These are phyloP conservation scores for Psammodynastes pulverulentus DNA, from an alignment of 2,113 vertebrate species.

Conservation along the genomic window DNA sequence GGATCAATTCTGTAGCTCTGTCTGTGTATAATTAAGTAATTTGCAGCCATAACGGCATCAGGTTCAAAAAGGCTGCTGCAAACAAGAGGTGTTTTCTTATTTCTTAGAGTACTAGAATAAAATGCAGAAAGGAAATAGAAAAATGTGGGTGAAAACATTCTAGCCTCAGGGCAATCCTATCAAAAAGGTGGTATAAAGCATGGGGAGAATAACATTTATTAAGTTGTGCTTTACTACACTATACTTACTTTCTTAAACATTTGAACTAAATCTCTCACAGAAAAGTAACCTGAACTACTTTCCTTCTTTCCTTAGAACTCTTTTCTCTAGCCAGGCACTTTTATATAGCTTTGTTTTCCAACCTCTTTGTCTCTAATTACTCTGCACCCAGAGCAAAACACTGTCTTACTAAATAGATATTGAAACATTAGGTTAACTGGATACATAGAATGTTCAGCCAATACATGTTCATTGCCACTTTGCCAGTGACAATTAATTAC, in stretches of 20 bases:
- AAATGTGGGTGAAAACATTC: not conserved
- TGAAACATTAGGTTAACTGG: constrained; percentile 64
- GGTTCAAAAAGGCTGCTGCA: not conserved
- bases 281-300: not conserved
- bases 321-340: constrained; percentile 34
- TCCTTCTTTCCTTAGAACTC: constrained; percentile 27
- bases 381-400: constrained; percentile 62
- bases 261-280: not conserved
- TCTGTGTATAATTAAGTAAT: not conserved
- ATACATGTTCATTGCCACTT: constrained; percentile 50
- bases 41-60: not conserved
- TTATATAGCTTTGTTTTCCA: constrained; percentile 47
- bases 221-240: not conserved
- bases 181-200: not conserved
- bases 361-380: constrained; percentile 60
- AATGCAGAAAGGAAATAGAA: not conserved
- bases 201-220: not conserved
- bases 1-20: not conserved
- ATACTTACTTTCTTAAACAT: not conserved
- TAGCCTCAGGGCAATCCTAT: not conserved
- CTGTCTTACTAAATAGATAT: constrained; percentile 67
- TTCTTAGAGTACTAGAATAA: not conserved
- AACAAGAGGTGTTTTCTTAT: not conserved
- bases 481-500: constrained; percentile 67
- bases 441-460: constrained; percentile 58